Evolutionary conservation across 2,797 vertebrate genomes (phyloP).

Genomic region (Strix occidentalis): DNA sequence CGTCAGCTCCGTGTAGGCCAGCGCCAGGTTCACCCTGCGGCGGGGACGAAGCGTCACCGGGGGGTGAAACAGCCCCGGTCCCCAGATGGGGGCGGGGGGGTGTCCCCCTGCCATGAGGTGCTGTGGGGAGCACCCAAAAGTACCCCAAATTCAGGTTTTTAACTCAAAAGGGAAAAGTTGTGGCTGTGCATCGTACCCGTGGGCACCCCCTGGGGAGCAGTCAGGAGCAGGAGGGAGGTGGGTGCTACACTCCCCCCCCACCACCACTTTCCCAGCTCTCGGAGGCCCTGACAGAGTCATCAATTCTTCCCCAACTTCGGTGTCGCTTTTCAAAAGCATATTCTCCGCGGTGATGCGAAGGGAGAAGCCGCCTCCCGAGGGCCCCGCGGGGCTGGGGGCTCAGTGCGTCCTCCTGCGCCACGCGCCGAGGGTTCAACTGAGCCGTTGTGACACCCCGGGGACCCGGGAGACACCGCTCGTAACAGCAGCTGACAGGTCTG

Average conservation of each 20-base stretch:
- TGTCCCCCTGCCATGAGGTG: too few species aligned
- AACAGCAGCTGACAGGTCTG: slow-evolving; percentile 29
- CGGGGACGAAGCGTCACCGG: not conserved
- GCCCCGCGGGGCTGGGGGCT: not conserved
- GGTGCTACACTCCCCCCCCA: not conserved
- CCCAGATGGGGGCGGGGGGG: too few species aligned
- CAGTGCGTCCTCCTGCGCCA: not conserved
- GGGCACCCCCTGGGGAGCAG: not conserved
- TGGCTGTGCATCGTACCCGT: accelerated
- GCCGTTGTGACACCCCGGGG: slow-evolving; percentile 33
- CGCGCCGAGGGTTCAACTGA: not conserved
- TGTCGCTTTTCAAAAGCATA: not conserved
- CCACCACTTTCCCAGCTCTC: not conserved
- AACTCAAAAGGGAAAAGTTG: not conserved
- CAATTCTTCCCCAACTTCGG: not conserved
- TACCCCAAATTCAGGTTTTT: accelerated
- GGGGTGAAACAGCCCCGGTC: accelerated
- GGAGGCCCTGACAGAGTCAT: not conserved
- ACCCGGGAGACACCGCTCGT: not conserved
- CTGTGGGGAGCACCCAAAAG: not conserved
- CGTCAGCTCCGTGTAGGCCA: slow-evolving; percentile 96
- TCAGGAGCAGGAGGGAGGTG: not conserved
- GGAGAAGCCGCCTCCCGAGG: not conserved
- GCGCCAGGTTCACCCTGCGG: slow-evolving; percentile 91
- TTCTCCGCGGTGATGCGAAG: not conserved